These are phyloP conservation scores for Geococcyx californianus DNA, from an alignment of 2,113 vertebrate species.

Conservation along the genomic window DNA sequence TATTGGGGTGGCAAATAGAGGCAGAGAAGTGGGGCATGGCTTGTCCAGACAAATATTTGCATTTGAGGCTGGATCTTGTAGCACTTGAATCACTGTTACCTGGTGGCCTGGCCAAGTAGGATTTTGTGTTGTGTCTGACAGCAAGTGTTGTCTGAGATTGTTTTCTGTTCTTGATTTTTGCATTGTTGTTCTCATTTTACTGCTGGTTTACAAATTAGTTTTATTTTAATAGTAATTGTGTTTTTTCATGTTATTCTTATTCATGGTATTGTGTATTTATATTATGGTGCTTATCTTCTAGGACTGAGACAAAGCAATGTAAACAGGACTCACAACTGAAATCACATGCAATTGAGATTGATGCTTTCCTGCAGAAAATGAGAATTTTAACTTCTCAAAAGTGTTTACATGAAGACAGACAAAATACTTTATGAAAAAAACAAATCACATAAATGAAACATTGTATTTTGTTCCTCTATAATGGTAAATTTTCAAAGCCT, in stretches of 20 bases:
- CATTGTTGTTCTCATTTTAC: neutral
- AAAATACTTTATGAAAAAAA: neutral
- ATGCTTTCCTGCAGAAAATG: neutral
- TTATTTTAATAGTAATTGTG: neutral
- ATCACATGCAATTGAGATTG: neutral
- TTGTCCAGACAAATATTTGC: fast-evolving
- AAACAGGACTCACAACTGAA: neutral
- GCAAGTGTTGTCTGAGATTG: neutral
- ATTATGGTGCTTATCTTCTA: neutral
- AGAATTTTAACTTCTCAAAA: neutral
- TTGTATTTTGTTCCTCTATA: neutral
- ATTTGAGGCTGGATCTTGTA: neutral
- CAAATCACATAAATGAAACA: neutral
- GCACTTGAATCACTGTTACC: neutral
- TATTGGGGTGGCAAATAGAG: neutral
- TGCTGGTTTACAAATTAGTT: neutral
- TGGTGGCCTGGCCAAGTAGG: neutral
- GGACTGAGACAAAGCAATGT: neutral
- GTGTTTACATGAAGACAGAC: neutral
- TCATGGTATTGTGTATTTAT: neutral
- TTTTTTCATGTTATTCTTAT: neutral
- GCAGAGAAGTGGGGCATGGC: neutral
- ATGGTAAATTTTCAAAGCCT: constrained; percentile 10
- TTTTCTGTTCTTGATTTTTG: neutral
- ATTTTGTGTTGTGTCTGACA: neutral